Conservation (phyloP, 2,888 invertebrate genomes). For the Cheilosia impressa region DNA sequence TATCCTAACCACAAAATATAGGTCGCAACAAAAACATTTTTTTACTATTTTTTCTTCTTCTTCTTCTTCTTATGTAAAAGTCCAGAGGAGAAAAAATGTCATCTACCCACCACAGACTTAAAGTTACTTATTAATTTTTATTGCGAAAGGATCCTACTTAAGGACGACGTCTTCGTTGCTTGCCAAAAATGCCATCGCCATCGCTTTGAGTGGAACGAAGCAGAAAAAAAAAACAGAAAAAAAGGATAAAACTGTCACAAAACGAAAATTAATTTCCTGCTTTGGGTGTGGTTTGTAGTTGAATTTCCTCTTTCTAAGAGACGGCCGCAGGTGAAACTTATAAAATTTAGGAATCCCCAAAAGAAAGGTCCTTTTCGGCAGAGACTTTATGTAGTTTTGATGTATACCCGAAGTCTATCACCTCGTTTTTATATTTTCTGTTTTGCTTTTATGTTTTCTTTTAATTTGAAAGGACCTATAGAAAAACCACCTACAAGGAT, state of each 20-base stretch:
- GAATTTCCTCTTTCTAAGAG: constrained; percentile 3
- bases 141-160: constrained; percentile 45
- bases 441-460: constrained; percentile 58
- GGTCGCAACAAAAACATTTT: not conserved
- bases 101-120: constrained; percentile 13
- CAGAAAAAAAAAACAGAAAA: constrained; percentile 17
- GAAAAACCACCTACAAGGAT: constrained; percentile 56
- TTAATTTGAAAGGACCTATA: constrained; percentile 61
- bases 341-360: constrained; percentile 39
- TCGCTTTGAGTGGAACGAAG: not conserved
- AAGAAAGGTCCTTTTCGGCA: constrained; percentile 35
- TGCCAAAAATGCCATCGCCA: constrained; percentile 21
- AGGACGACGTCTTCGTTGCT: constrained; percentile 40
- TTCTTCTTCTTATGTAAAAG: not conserved
- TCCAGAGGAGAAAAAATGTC: not conserved
- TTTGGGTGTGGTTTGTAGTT: constrained; percentile 58
- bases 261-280: constrained; percentile 68
- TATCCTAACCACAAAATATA: constrained; percentile 8
- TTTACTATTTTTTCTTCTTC: not conserved
- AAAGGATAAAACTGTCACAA: constrained; percentile 60
- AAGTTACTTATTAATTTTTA: constrained; percentile 65
- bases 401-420: constrained; percentile 20
- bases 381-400: constrained; percentile 35
- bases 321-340: constrained; percentile 54
- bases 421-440: constrained; percentile 17